Evolutionary conservation across 2,888 invertebrate species (phyloP), one percentile per base, ranked within the genome.

Genomic region (Odontothrips loti): DNA sequence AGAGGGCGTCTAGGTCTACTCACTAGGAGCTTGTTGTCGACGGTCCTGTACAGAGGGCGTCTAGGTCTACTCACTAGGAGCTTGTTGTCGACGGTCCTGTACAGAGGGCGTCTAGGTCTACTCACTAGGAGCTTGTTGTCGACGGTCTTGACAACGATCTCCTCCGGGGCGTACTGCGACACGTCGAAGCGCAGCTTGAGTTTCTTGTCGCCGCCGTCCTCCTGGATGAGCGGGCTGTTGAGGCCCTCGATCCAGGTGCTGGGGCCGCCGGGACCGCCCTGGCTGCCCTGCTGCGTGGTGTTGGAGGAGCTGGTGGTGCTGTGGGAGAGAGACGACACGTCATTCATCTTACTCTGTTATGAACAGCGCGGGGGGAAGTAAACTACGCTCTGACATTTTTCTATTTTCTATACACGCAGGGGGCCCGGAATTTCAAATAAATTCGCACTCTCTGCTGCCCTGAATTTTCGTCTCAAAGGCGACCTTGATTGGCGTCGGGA

Each of bases 71-170:
- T 91, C 88, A 96, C 96, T 92, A 96, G 90, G 87, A 99, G 91
- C 91, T 97, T 96, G 90, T 98, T 98, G 90, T 98, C 98, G 85
- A 98, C 96, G 84, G 98, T 99, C 90, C 98, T 98, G 84, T 98
- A n/a, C n/a, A n/a, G n/a, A 43, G 34, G 34, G 34, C 2, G 34
- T 6, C 34, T 43, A 2, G 6, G 80, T 82, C 81, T 81, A 88
- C 93, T 91, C 88, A 96, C 96, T 92, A 96, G 90, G 87, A 99
- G 91, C 91, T 97, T 96, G 90, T 98, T 98, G 90, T 98, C 98
- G 85, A 98, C 96, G 84, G 98, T 99, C 90, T 98, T 98, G 84
- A 99, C 98, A 87, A 97, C 96, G 87, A 98, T 97, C 90, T 99
- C 98, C 89, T 99, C 99, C 80, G 95, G 95, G 6, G 91, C 90